Conservation (phyloP, 2,113 vertebrate species). For the Syngnathus floridae region DNA sequence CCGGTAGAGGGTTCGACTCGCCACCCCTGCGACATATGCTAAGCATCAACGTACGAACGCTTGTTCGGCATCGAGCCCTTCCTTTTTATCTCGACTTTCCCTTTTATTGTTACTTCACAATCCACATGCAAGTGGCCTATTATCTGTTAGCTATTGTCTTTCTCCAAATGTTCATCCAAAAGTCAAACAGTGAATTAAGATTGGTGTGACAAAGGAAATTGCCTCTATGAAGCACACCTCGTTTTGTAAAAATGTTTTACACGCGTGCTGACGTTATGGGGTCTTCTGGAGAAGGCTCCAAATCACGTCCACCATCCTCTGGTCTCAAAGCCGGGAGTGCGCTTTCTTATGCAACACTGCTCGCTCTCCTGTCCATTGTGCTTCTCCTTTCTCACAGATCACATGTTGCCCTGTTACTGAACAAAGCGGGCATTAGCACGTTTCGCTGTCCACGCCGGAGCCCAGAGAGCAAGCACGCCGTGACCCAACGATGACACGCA, state of each 20-base stretch:
- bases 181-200: neutral
- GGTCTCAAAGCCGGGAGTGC: neutral
- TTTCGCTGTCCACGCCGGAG: neutral
- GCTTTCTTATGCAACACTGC: neutral
- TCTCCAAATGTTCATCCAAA: neutral
- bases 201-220: neutral
- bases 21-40: too few relatives aligned
- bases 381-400: neutral
- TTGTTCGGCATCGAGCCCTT: neutral
- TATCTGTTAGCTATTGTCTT: neutral
- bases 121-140: neutral
- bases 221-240: neutral
- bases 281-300: neutral
- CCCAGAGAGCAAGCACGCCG: conserved; percentile 12
- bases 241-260: neutral
- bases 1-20: too few relatives aligned
- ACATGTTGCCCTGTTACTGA: neutral
- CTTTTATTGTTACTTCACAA: neutral
- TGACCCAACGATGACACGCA: conserved; percentile 21
- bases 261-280: neutral
- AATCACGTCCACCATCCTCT: neutral
- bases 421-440: neutral
- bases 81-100: neutral
- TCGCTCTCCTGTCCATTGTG: neutral
- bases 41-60: too few relatives aligned